Conservation (phyloP, 2,888 invertebrate species). For the Andrena fulva region DNA sequence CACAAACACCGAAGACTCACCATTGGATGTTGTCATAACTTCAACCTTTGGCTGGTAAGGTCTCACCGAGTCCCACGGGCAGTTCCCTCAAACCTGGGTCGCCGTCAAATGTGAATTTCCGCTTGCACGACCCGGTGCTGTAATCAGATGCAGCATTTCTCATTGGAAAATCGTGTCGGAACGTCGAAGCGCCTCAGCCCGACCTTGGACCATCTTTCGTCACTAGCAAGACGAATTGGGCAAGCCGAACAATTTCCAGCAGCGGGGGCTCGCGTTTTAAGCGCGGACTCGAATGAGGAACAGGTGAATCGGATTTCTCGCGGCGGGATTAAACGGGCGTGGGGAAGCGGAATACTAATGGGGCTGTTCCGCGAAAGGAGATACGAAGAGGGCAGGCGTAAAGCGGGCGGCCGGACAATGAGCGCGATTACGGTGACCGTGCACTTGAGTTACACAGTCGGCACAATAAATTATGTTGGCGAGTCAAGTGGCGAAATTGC, state of each 20-base stretch:
- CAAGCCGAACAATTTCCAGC: not conserved
- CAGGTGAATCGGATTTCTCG: slow-evolving; percentile 7
- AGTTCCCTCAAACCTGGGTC: slow-evolving; percentile 33
- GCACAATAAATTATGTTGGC: slow-evolving; percentile 48
- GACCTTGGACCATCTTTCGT: not conserved
- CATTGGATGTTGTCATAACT: slow-evolving; percentile 81
- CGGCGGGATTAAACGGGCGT: slow-evolving; percentile 23
- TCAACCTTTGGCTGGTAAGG: slow-evolving; percentile 8
- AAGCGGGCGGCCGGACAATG: slow-evolving; percentile 38
- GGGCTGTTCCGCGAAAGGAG: slow-evolving; percentile 42
- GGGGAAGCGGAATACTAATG: slow-evolving; percentile 36
- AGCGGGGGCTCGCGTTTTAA: not conserved
- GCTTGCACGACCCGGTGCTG: slow-evolving; percentile 26
- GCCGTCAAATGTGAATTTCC: slow-evolving; percentile 28
- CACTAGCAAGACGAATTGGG: not conserved
- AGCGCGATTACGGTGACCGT: slow-evolving; percentile 58
- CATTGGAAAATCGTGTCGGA: not conserved
- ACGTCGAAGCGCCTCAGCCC: not conserved
- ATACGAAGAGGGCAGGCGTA: slow-evolving; percentile 18
- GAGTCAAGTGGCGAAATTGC: slow-evolving; percentile 50
- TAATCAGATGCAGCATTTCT: slow-evolving; percentile 6
- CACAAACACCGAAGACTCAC: slow-evolving; percentile 53
- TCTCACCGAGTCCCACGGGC: slow-evolving; percentile 10
- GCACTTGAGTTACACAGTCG: slow-evolving; percentile 65
- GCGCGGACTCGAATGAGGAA: slow-evolving; percentile 10